Evolutionary conservation across 2,888 invertebrate species (phyloP), one percentile per base, ranked within the genome.

Genomic region (Mimachlamys varia): DNA sequence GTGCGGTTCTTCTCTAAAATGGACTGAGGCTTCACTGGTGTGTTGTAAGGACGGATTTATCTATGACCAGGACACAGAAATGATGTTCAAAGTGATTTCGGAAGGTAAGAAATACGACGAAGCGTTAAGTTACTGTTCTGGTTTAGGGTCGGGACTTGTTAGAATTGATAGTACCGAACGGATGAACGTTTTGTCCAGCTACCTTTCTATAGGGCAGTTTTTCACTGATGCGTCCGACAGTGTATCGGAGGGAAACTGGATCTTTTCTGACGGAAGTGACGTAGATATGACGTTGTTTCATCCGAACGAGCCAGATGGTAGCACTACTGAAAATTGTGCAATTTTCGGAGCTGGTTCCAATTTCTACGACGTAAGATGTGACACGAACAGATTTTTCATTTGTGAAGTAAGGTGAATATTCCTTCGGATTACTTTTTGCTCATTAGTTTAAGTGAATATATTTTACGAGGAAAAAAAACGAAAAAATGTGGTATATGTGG

Each of bases 371-470:
- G 76, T 76, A 27, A 27, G 0, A 15, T 76, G 76, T 33, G 0
- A 7, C 27, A 33, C 76, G 7, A 12, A 7, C 2, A 76, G 76
- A 76, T 12, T 33, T 27, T 76, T 76, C 33, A 76, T 76, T 33
- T 76, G 76, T 76, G 76, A 76, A 76, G 27, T 76, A 76, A 76
- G 76, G 27, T 58, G 22, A 58, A 58, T n/a, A n/a, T n/a, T n/a
- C n/a, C n/a, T n/a, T n/a, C n/a, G n/a, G n/a, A n/a, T n/a, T n/a
- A n/a, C n/a, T n/a, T n/a, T n/a, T n/a, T n/a, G n/a, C n/a, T n/a
- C n/a, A n/a, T n/a, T n/a, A n/a, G n/a, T n/a, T n/a, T n/a, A n/a
- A n/a, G n/a, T n/a, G n/a, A n/a, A n/a, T n/a, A n/a, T n/a, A n/a
- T n/a, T n/a, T n/a, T n/a, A n/a, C n/a, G n/a, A n/a, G n/a, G n/a